Evolutionary conservation across 1,140 invertebrate species (phyloP).

Genomic region (Drosophila ficusphila): DNA sequence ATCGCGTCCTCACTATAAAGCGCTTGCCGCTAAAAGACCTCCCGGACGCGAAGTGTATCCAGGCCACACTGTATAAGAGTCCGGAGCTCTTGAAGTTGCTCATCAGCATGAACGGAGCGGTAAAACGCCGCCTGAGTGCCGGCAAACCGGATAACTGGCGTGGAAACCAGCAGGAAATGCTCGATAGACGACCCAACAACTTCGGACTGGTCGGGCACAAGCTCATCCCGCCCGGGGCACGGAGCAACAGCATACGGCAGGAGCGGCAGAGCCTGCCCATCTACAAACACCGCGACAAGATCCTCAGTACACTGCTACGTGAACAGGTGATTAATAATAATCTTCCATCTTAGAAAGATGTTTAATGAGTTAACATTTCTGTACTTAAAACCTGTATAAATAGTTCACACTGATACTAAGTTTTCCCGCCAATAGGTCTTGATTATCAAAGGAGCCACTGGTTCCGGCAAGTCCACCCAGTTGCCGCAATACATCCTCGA

Average conservation of each 20-base stretch:
- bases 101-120: background rate
- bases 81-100: background rate
- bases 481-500: constrained; percentile 96
- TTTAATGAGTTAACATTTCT: no score
- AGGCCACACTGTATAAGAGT: background rate
- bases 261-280: constrained; percentile 24
- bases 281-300: constrained; percentile 17
- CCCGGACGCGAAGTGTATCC: no score
- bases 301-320: constrained; percentile 14
- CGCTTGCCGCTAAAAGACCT: background rate
- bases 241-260: background rate
- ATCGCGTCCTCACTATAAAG: constrained; percentile 52
- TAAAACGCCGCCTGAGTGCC: background rate
- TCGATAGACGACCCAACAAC: background rate
- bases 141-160: rapidly evolving
- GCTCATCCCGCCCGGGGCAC: background rate
- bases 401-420: background rate
- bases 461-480: constrained; percentile 96
- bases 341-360: background rate
- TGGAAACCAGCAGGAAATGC: background rate
- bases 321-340: constrained; percentile 37
- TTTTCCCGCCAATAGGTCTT: constrained; percentile 74
- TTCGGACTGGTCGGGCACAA: constrained; percentile 14
- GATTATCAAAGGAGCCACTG: constrained; percentile 92
- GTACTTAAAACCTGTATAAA: no score